A percentile compares a stretch with the other conserved stretches of the same genome.
Conservation (phyloP, 2,888 invertebrate species). For the Allolobophora icterica region DNA sequence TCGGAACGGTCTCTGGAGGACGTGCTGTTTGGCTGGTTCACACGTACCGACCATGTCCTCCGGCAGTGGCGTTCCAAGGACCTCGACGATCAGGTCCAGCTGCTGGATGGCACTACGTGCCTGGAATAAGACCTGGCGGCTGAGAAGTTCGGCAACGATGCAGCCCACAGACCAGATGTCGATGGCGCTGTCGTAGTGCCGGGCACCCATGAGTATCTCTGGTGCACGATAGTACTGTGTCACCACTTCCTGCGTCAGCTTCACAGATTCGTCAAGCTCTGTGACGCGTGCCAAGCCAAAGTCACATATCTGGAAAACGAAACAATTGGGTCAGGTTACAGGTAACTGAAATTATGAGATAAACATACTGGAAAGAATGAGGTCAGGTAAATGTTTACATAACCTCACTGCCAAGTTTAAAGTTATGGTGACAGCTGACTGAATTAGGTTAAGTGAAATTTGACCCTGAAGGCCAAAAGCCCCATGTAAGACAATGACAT, state of each 20-base stretch:
- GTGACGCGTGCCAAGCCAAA: slow-evolving; percentile 97
- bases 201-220: slow-evolving; percentile 97
- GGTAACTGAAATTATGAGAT: background rate
- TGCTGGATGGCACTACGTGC: slow-evolving; percentile 97
- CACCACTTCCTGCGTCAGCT: slow-evolving; percentile 99
- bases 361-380: background rate
- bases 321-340: slow-evolving; percentile 5
- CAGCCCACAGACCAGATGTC: slow-evolving; percentile 99
- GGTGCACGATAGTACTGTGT: slow-evolving; percentile 99
- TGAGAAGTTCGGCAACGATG: slow-evolving; percentile 96
- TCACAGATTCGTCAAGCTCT: slow-evolving; percentile 85
- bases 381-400: background rate
- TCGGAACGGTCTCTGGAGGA: slow-evolving; percentile 76
- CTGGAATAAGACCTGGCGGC: slow-evolving; percentile 94
- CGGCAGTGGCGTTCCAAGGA: slow-evolving; percentile 91
- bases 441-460: background rate
- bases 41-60: slow-evolving; percentile 97
- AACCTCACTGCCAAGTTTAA: background rate
- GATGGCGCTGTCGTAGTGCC: slow-evolving; percentile 93
- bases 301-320: slow-evolving; percentile 83
- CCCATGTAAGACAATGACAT: background rate
- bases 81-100: slow-evolving; percentile 95
- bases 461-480: background rate
- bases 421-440: background rate
- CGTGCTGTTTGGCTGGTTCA: slow-evolving; percentile 86